Evolutionary conservation across 1,140 invertebrate genomes (phyloP).

Genomic region (Psilanteris sp.): DNA sequence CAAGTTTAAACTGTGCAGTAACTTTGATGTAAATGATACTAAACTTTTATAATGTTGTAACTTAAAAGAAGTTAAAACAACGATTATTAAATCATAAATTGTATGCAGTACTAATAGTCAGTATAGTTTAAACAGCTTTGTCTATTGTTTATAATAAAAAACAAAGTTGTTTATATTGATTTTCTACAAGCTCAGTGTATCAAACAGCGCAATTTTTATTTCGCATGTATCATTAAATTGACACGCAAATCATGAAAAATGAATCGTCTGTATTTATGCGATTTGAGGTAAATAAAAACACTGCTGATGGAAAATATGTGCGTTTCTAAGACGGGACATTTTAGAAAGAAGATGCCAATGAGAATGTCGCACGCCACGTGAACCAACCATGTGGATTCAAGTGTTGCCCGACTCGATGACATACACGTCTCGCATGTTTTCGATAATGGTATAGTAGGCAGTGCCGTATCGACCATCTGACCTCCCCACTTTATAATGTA

Average conservation of each 20-base stretch:
- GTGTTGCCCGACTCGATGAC: slow-evolving; percentile 59
- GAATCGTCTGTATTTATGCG: no score
- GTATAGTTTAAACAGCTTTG: no score
- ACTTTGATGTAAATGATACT: no score
- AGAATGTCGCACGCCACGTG: slow-evolving; percentile 25
- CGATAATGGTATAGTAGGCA: slow-evolving; percentile 64
- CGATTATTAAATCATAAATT: no score
- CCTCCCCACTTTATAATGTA: slow-evolving; percentile 66
- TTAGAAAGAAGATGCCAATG: slow-evolving; percentile 7
- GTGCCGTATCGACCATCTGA: slow-evolving; percentile 65
- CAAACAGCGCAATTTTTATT: slow-evolving; percentile 39
- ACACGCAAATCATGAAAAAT: no score
- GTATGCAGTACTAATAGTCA: no score
- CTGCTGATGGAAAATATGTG: background rate
- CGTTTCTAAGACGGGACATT: slow-evolving; percentile 9
- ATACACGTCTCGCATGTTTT: slow-evolving; percentile 65
- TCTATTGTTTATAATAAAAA: no score
- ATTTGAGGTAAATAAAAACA: no score
- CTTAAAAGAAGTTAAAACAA: no score
- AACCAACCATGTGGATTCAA: slow-evolving; percentile 43
- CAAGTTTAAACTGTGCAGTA: no score
- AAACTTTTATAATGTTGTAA: no score
- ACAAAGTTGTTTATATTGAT: slow-evolving; percentile 34
- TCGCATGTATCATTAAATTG: slow-evolving; percentile 16
- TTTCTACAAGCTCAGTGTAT: slow-evolving; percentile 21